These are phyloP conservation scores for Callaeas wilsoni DNA, from an alignment of 2,113 vertebrate species.

Conservation along the genomic window DNA sequence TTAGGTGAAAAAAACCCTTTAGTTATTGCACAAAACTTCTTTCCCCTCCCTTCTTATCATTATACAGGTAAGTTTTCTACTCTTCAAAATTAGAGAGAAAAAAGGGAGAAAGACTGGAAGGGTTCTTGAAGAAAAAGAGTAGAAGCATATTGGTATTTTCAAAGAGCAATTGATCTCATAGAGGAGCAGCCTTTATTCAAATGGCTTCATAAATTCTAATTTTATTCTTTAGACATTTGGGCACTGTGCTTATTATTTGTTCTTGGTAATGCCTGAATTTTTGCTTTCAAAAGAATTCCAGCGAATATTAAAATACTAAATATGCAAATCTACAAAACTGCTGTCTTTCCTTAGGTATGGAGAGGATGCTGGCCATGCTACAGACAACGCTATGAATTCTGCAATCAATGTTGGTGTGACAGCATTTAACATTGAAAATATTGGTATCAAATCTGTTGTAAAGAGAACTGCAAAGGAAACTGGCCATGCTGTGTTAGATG, in stretches of 20 bases:
- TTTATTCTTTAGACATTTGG: background rate
- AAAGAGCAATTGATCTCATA: background rate
- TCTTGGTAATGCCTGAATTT: background rate
- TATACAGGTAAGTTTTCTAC: background rate
- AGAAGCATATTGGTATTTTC: background rate
- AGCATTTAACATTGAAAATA: constrained; percentile 92
- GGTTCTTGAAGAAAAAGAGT: background rate
- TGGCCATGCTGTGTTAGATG: constrained; percentile 84
- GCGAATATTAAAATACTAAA: background rate
- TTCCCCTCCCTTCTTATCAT: background rate
- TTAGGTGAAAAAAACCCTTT: background rate
- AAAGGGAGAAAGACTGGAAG: background rate
- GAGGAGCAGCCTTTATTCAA: background rate
- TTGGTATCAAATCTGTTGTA: constrained; percentile 93
- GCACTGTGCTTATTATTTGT: background rate
- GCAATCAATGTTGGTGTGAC: constrained; percentile 92
- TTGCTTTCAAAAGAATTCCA: background rate
- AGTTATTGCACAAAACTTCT: background rate
- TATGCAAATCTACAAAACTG: background rate
- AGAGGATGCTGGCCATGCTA: constrained; percentile 86
- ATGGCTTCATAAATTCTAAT: background rate
- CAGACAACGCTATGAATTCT: constrained; percentile 88
- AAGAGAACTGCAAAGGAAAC: constrained; percentile 93
- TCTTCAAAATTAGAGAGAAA: background rate
- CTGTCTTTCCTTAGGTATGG: constrained; percentile 83